These are phyloP conservation scores for Campylorhamphus procurvoides DNA, from an alignment of 2,113 vertebrate species.

Conservation along the genomic window DNA sequence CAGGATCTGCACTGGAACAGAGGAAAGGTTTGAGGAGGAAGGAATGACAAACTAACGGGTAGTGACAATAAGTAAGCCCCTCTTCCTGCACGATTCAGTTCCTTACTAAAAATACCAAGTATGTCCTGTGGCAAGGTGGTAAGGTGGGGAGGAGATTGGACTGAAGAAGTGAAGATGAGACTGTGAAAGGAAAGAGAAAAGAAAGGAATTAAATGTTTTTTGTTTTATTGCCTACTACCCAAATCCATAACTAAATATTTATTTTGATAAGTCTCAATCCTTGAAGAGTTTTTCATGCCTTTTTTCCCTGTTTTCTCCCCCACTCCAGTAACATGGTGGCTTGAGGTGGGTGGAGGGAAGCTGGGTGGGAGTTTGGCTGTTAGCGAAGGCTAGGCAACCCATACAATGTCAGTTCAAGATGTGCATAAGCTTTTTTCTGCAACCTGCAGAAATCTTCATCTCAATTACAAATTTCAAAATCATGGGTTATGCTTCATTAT, in stretches of 20 bases:
- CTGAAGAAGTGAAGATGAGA: not conserved
- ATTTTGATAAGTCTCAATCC: not conserved
- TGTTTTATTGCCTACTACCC: not conserved
- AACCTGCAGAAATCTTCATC: not conserved
- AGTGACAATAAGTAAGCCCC: too few relatives aligned
- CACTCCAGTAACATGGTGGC: not conserved
- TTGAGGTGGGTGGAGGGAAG: not conserved
- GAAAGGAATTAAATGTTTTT: not conserved
- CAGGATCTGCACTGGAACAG: not conserved
- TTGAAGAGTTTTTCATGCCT: not conserved
- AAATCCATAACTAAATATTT: not conserved
- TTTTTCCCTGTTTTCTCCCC: not conserved
- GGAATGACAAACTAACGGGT: fast-evolving
- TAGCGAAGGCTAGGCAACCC: not conserved
- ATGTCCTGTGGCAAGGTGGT: not conserved
- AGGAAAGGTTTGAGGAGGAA: not conserved
- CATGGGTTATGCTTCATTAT: not conserved
- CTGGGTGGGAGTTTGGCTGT: not conserved
- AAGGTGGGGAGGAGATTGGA: not conserved
- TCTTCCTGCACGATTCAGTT: fast-evolving
- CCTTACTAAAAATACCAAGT: not conserved
- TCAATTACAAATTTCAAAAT: not conserved
- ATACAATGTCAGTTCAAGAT: not conserved
- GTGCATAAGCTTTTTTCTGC: not conserved
- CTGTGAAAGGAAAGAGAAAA: not conserved